Base-by-base conservation (phyloP, 1,140 invertebrate genomes). In the Bombus superbus region DNA sequence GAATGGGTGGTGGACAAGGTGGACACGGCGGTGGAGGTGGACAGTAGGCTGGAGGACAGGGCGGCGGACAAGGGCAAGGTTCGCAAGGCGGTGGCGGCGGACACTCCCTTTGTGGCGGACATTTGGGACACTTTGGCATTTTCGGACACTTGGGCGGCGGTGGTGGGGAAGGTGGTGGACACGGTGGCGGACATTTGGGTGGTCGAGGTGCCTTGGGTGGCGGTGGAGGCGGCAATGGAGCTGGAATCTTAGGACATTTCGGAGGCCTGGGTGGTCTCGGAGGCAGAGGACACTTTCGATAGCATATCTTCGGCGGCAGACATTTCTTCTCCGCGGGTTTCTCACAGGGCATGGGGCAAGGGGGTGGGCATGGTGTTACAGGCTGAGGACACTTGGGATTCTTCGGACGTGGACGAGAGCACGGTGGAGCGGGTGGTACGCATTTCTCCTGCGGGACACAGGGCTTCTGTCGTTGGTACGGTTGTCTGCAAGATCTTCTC, bases 291-390 rank as follows among this genome's bases (percentile, higher is more conserved):
- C 86, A 91, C 35, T 91, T 89, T 5, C 80, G 78, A 35, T 87
- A 88, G 28, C 85, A 87, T 13, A 90, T 86, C 66, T 91, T 92
- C 2, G 59, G 44, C 42, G 89, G 87, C 28, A 85, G 84, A 18
- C 32, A 8, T 15, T 85, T 83, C 25, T 71, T 15, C 47, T 53
- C 47, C 1, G 4, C 38, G 0, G 62, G 64, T 18, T 57, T 13
- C 4, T 47, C 59, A 13, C 73, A 62, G 4, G 68, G 35, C 28
- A 9, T 22, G 4, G 38, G 64, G 62, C 75, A 88, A 15, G 88
- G 87, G 32, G 86, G 76, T 81, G 91, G 88, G 72, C 81, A 83
- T 0, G 75, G 47, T n/a, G 64, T 18, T 69, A 32, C 44, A 0
- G 79, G 74, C 15, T 66, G 42, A 1, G 11, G 25, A 22, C 74